These are phyloP conservation scores for Procambarus virginalis DNA, from an alignment of 1,140 invertebrate species.

Conservation along the genomic window DNA sequence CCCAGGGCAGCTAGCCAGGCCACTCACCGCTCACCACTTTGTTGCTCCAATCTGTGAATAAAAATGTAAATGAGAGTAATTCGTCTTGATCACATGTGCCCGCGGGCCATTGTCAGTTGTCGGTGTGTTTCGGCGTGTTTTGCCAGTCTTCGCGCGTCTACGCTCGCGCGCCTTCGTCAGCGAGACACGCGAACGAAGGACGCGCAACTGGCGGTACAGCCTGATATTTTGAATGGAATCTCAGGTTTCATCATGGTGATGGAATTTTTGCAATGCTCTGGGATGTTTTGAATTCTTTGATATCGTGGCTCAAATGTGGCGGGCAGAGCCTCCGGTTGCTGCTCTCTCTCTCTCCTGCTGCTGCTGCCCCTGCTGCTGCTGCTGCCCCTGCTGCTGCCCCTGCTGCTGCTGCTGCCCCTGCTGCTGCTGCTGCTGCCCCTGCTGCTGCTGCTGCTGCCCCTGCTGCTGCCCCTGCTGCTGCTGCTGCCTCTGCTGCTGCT, in stretches of 20 bases:
- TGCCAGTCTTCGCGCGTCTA: neutral
- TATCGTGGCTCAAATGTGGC: neutral
- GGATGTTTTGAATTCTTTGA: slow-evolving; percentile 21
- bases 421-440: neutral
- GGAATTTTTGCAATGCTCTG: slow-evolving; percentile 15
- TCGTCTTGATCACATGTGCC: slow-evolving; percentile 56
- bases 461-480: neutral
- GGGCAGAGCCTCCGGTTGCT: neutral
- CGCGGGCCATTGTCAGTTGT: slow-evolving; percentile 34
- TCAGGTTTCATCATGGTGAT: slow-evolving; percentile 33
- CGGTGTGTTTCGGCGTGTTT: slow-evolving; percentile 19
- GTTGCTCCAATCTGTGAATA: slow-evolving; percentile 56
- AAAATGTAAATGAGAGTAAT: slow-evolving; percentile 60
- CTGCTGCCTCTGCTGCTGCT: too few relatives aligned
- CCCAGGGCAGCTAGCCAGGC: neutral
- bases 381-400: neutral
- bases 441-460: neutral
- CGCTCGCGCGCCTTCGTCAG: neutral
- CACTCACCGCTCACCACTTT: slow-evolving; percentile 29
- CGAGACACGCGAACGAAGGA: neutral
- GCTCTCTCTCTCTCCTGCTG: neutral
- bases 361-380: neutral
- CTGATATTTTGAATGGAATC: slow-evolving; percentile 26
- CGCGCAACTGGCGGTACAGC: neutral
- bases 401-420: neutral